These are phyloP conservation scores for Oncopeltus fasciatus DNA, from an alignment of 1,140 invertebrate genomes.

Conservation along the genomic window DNA sequence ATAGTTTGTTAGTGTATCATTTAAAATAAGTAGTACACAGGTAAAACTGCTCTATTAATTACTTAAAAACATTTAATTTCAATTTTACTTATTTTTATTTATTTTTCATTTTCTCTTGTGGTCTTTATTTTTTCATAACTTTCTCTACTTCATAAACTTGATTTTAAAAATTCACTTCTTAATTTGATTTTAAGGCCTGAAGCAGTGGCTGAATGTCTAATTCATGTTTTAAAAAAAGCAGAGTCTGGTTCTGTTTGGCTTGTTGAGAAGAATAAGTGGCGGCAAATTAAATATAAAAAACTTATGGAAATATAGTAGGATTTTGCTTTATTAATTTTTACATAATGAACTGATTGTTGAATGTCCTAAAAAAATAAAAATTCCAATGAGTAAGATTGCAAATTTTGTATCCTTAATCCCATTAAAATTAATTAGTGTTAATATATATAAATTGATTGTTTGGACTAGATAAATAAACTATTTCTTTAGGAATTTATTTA, in stretches of 20 bases:
- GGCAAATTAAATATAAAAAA: background rate
- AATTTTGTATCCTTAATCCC: too few species aligned
- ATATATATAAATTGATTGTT: too few species aligned
- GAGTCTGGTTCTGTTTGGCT: conserved; percentile 9
- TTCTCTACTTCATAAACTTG: background rate
- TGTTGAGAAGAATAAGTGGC: background rate
- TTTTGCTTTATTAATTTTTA: too few species aligned
- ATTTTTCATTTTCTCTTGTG: background rate
- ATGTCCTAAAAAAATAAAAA: too few species aligned
- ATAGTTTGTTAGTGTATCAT: too few species aligned
- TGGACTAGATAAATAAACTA: too few species aligned
- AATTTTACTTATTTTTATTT: background rate
- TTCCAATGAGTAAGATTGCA: too few species aligned
- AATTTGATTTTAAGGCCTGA: conserved; percentile 23
- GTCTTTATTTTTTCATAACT: background rate
- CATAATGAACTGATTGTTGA: too few species aligned
- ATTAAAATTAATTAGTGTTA: too few species aligned
- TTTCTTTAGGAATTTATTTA: too few species aligned
- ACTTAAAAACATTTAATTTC: background rate
- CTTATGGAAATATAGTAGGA: too few species aligned
- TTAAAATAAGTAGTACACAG: background rate
- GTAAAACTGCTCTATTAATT: background rate
- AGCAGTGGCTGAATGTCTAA: conserved; percentile 5
- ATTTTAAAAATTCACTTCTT: background rate
- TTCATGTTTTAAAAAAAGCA: background rate